Evolutionary conservation across 2,113 vertebrate genomes (phyloP).

Genomic region (Bubo scandiacus): DNA sequence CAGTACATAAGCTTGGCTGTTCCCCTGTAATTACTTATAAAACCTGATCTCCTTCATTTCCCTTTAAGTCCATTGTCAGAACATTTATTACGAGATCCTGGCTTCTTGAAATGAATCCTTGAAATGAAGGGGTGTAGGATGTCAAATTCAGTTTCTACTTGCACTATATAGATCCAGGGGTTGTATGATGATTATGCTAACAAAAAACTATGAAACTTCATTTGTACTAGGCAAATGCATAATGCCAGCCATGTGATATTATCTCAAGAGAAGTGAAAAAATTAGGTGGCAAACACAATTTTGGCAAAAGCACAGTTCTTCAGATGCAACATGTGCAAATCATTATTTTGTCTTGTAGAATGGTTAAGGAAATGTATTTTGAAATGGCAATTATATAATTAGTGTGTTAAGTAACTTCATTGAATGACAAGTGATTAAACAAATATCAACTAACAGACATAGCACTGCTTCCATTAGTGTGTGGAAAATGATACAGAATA

Average conservation of each 20-base stretch:
- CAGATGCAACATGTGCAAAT: conserved; percentile 38
- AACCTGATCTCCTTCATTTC: not conserved
- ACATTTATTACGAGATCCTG: not conserved
- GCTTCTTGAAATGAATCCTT: not conserved
- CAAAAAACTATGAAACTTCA: not conserved
- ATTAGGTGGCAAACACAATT: conserved; percentile 31
- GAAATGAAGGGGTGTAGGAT: not conserved
- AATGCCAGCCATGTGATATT: not conserved
- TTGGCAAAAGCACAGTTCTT: conserved; percentile 16
- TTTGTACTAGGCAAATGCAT: not conserved
- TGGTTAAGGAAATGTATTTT: conserved; percentile 18
- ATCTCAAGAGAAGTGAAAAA: conserved; percentile 11
- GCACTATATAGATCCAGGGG: not conserved
- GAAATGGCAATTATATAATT: conserved; percentile 52
- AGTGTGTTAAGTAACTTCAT: conserved; percentile 18
- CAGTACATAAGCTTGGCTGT: not conserved
- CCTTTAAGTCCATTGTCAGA: not conserved
- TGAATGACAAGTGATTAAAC: conserved; percentile 35
- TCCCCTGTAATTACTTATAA: not conserved
- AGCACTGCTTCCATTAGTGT: not conserved
- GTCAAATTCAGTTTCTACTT: not conserved
- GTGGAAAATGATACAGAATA: not conserved
- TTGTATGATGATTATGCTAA: not conserved
- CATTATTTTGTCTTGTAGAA: conserved; percentile 31
- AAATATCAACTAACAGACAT: not conserved